These are phyloP conservation scores for Melanotaenia duboulayi DNA, from an alignment of 2,113 vertebrate genomes.

Conservation along the genomic window DNA sequence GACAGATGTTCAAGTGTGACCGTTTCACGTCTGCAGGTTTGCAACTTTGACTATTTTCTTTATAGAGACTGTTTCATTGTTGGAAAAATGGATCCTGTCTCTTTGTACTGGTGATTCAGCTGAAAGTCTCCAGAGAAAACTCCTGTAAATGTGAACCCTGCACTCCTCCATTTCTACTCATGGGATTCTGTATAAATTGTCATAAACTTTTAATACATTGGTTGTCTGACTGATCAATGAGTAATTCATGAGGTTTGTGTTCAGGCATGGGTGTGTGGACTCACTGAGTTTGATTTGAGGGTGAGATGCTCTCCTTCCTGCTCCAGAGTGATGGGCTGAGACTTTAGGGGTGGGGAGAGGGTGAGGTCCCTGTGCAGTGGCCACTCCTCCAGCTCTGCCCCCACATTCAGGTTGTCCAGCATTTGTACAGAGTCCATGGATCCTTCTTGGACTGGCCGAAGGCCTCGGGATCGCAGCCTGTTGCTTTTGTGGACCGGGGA, in stretches of 20 bases:
- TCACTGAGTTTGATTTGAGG: conserved; percentile 94
- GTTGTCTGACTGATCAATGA: too few relatives aligned
- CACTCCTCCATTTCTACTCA: too few relatives aligned
- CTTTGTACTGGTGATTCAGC: too few relatives aligned
- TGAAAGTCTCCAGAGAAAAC: too few relatives aligned
- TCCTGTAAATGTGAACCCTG: too few relatives aligned
- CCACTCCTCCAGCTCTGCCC: conserved; percentile 91
- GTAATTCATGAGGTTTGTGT: neutral
- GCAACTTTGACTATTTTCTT: too few relatives aligned
- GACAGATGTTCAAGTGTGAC: too few relatives aligned
- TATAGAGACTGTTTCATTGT: too few relatives aligned
- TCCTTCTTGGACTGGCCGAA: conserved; percentile 84
- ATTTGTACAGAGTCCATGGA: conserved; percentile 94
- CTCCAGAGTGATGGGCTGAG: conserved; percentile 92
- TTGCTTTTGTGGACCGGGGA: conserved; percentile 84
- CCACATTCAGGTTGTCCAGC: conserved; percentile 95
- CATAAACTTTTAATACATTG: too few relatives aligned
- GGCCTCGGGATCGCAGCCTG: conserved; percentile 88
- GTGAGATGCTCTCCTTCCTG: conserved; percentile 90
- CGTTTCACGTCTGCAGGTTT: too few relatives aligned
- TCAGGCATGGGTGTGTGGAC: conserved; percentile 51
- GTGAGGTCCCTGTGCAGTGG: conserved; percentile 95
- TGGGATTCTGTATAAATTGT: too few relatives aligned
- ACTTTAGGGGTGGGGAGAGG: conserved; percentile 94
- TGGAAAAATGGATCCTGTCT: too few relatives aligned